Percentiles rank a stretch among this genome's conserved stretches.
These are phyloP conservation scores for Andrena cerasifolii DNA, from an alignment of 1,140 invertebrate species.

Conservation along the genomic window DNA sequence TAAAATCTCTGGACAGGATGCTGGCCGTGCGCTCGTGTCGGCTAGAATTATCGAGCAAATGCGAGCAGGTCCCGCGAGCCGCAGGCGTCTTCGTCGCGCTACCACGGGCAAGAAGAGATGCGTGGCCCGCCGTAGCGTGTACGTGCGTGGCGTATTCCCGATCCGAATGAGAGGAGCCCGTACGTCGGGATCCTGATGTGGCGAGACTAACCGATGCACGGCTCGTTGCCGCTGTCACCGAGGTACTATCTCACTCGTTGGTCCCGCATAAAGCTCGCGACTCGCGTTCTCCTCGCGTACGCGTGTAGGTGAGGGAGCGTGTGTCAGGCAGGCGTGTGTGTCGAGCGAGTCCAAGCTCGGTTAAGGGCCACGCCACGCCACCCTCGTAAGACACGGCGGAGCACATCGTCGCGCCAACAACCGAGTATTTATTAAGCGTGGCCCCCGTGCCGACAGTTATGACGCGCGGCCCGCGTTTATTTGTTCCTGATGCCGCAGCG, in stretches of 20 bases:
- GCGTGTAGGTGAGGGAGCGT: slow-evolving; percentile 3
- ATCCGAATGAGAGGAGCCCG: slow-evolving; percentile 50
- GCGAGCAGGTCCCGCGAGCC: slow-evolving; percentile 25
- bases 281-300: slow-evolving; percentile 2
- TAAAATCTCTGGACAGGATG: slow-evolving; percentile 36
- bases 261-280: slow-evolving; percentile 42
- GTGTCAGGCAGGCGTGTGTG: background rate
- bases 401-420: slow-evolving; percentile 32
- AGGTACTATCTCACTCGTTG: slow-evolving; percentile 75
- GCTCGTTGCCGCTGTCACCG: slow-evolving; percentile 81
- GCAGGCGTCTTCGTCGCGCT: background rate
- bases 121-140: slow-evolving; percentile 30
- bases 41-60: slow-evolving; percentile 47
- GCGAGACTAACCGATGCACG: slow-evolving; percentile 81
- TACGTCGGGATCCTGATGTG: slow-evolving; percentile 76
- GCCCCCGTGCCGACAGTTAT: slow-evolving; percentile 70
- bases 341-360: background rate
- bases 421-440: slow-evolving; percentile 70
- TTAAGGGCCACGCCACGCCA: slow-evolving; percentile 20
- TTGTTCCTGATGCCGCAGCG: slow-evolving; percentile 33
- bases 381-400: slow-evolving; percentile 50
- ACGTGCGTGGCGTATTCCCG: slow-evolving; percentile 39
- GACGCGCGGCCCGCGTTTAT: slow-evolving; percentile 62
- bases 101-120: slow-evolving; percentile 1
- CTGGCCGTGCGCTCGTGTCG: slow-evolving; percentile 30